Percentiles rank a stretch among this genome's conserved stretches.
These are phyloP conservation scores for Halocaridina rubra DNA, from an alignment of 2,888 invertebrate genomes.

Conservation along the genomic window DNA sequence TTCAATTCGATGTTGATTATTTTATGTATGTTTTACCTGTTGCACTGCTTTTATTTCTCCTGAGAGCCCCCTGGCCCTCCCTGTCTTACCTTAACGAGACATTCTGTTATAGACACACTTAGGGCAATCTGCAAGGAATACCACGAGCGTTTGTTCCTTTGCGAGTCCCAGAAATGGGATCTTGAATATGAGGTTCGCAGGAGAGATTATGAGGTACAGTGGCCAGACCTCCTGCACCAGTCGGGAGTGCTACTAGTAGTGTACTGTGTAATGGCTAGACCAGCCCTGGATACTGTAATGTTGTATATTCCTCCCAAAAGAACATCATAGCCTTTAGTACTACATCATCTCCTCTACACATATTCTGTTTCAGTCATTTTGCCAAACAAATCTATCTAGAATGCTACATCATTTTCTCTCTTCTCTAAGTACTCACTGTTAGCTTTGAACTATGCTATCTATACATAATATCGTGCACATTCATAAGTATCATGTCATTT, in stretches of 20 bases:
- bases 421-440: too few relatives aligned
- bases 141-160: conserved; percentile 95
- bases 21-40: conserved; percentile 64
- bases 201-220: conserved; percentile 96
- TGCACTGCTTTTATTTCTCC: conserved; percentile 60
- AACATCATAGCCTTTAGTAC: too few relatives aligned
- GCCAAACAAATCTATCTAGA: too few relatives aligned
- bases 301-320: too few relatives aligned
- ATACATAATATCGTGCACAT: too few relatives aligned
- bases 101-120: conserved; percentile 77
- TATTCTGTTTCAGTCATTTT: too few relatives aligned
- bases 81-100: conserved; percentile 60
- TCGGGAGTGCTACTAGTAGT: conserved; percentile 61
- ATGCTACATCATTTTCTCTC: too few relatives aligned
- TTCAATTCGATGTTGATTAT: conserved; percentile 47
- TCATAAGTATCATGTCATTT: too few relatives aligned
- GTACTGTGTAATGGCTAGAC: conserved; percentile 62
- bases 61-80: conserved; percentile 51
- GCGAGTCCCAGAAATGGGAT: conserved; percentile 99
- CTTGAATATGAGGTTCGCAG: conserved; percentile 99
- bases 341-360: too few relatives aligned
- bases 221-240: conserved; percentile 45
- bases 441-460: too few relatives aligned
- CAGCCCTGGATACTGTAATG: conserved; percentile 63
- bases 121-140: conserved; percentile 95